A percentile compares a stretch with the other conserved stretches of the same genome.
phyloP scores from a whole-genome alignment of 2,113 vertebrate species.

The Sus scrofa region T2T-Sscrofa CM000818.6:16714501-16715000 shows the following conservation, averaged over 20 bases:
- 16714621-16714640: neutral
- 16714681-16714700: too few relatives aligned
- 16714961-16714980: neutral
- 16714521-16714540: neutral
- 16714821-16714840: neutral
- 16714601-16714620: too few relatives aligned
- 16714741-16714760: neutral
- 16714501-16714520: neutral
- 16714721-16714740: neutral
- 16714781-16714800: neutral
- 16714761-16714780: neutral
- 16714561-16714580: rapidly evolving
- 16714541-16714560: neutral
- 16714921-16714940: neutral
- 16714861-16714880: neutral
- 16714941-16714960: neutral
- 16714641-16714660: too few relatives aligned
- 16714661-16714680: neutral
- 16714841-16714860: neutral
- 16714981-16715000: neutral
- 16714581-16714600: rapidly evolving
- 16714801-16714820: neutral
- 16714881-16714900: neutral
- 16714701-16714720: neutral
- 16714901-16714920: neutral